Conservation (phyloP, 1,140 invertebrate genomes). For the Calliopsis andreniformis region DNA sequence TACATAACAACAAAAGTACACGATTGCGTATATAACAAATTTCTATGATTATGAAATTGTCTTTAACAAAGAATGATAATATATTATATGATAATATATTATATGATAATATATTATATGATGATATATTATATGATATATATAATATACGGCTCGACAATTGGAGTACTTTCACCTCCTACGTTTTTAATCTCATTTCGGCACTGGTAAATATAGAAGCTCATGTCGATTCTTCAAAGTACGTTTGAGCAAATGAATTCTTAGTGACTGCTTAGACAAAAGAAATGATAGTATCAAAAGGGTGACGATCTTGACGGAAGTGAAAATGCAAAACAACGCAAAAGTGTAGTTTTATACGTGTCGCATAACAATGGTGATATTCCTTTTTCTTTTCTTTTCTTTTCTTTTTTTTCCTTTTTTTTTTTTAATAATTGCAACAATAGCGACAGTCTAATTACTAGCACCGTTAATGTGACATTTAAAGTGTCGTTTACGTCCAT, state of each 20-base stretch:
- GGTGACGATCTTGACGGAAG: background rate
- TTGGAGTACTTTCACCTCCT: conserved; percentile 23
- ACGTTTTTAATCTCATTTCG: conserved; percentile 18
- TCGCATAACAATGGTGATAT: conserved; percentile 29
- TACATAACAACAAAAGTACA: no score
- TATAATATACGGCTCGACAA: background rate
- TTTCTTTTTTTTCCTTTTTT: conserved; percentile 4
- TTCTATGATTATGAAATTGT: background rate
- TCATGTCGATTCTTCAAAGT: conserved; percentile 15
- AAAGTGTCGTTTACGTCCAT: conserved; percentile 34
- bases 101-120: background rate
- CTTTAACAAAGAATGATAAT: background rate
- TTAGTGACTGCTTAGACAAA: background rate
- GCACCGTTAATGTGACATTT: conserved; percentile 45
- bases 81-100: background rate
- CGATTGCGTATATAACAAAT: no score
- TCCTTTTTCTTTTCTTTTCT: background rate
- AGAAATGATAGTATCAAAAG: conserved; percentile 27
- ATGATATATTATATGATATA: background rate
- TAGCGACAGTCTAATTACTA: conserved; percentile 38
- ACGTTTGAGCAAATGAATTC: conserved; percentile 35
- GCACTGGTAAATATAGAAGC: background rate
- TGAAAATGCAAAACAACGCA: conserved; percentile 1
- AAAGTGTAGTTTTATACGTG: conserved; percentile 8
- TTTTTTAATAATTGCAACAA: conserved; percentile 20